Evolutionary conservation across 2,888 invertebrate species (phyloP).

Genomic region (Sericinus montela): DNA sequence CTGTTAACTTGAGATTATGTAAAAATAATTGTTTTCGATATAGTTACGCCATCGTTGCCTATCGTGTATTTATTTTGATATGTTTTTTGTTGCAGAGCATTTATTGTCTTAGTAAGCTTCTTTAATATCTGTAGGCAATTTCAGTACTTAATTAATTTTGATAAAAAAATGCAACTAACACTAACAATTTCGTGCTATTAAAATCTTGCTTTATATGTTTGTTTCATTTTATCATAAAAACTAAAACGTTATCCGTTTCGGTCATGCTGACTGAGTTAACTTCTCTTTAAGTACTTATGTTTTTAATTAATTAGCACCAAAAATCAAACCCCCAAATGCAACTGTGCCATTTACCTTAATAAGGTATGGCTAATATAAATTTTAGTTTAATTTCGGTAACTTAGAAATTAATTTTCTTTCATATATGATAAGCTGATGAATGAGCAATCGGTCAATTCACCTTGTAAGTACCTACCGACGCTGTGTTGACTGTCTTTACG

Average conservation of each 20-base stretch:
- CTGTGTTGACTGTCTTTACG: too few relatives aligned
- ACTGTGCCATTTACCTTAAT: too few relatives aligned
- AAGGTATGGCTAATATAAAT: too few relatives aligned
- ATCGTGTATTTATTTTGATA: neutral
- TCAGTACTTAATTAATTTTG: conserved; percentile 7
- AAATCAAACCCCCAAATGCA: too few relatives aligned
- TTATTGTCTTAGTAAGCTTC: neutral
- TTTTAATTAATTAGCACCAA: too few relatives aligned
- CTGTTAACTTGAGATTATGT: neutral
- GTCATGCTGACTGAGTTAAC: too few relatives aligned
- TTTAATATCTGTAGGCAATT: neutral
- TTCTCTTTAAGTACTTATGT: too few relatives aligned
- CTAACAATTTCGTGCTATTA: conserved; percentile 35
- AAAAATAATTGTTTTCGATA: neutral
- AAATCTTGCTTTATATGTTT: conserved; percentile 37
- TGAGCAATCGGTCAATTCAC: too few relatives aligned
- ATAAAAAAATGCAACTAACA: conserved; percentile 39
- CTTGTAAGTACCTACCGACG: too few relatives aligned
- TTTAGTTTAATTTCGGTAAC: too few relatives aligned
- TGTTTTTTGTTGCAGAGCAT: neutral
- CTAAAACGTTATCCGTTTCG: neutral
- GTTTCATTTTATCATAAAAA: conserved; percentile 37
- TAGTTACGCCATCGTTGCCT: conserved; percentile 5
- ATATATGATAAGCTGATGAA: too few relatives aligned
- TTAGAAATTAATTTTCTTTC: too few relatives aligned